Evolutionary conservation across 2,888 invertebrate species (phyloP), one percentile per base, ranked within the genome.

Genomic region (Pammene fasciana): DNA sequence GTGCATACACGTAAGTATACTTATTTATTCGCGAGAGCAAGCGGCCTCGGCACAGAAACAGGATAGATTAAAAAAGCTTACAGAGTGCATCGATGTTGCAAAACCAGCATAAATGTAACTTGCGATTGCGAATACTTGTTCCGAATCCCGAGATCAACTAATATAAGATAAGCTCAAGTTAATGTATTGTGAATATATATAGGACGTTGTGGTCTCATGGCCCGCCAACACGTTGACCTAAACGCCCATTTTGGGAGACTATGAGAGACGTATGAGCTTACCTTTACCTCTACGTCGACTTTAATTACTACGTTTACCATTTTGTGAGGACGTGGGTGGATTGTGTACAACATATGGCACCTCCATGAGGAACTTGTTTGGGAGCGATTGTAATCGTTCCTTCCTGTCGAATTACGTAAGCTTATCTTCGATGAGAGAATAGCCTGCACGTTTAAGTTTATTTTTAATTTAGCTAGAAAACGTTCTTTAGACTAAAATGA

Each of bases 21-120:
- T 71, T 76, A 72, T 75, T 75, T 76, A 80, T 81, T 78, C 75
- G 74, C 75, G 75, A 78, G 78, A 79, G 85, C 79, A 57, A 85
- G 50, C 82, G 87, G 74, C 90, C 90, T 85, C 87, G 90, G 81
- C 88, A 80, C 75, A 86, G 74, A 84, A 83, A 82, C 79, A 76
- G 75, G 75, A 54, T 8, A n/a, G 8, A 54, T 54, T 54, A 36
- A 54, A 34, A 48, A 34, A 36, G 34, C 34, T 34, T 34, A 8
- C 54, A 4, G n/a, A 36, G 54, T 16, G 34, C 34, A 54, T 54
- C 34, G 54, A 10, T n/a, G n/a, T 34, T 5, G 26, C 16, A 13
- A 0, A 34, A 54, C 54, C 54, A 54, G 34, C 34, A 36, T 54
- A 36, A n/a, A 34, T 50, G 34, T 34, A n/a, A 34, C 34, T 34